These are phyloP conservation scores for Nyctibius bracteatus DNA, from an alignment of 2,113 vertebrate genomes.

Conservation along the genomic window DNA sequence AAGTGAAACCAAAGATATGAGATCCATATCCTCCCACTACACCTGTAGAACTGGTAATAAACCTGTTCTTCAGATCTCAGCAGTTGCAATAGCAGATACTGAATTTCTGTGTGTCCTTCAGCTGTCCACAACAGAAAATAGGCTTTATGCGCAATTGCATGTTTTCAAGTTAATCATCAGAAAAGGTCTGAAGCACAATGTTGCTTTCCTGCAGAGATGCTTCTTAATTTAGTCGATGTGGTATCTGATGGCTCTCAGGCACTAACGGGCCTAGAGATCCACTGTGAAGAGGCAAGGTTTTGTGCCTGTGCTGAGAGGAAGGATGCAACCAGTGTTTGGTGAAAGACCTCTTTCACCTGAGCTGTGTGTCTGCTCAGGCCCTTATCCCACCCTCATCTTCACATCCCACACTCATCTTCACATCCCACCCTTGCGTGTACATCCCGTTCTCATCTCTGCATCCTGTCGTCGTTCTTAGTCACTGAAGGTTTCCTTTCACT, in stretches of 20 bases:
- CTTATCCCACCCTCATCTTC: not conserved
- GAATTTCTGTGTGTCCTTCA: not conserved
- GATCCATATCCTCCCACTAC: not conserved
- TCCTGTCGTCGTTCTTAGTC: not conserved
- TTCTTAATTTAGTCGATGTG: not conserved
- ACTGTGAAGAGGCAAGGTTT: not conserved
- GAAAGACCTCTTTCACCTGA: not conserved
- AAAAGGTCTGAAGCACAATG: not conserved
- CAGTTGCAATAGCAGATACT: not conserved
- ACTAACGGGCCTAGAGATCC: not conserved
- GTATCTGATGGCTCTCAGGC: not conserved
- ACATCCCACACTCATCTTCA: not conserved
- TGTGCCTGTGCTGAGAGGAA: not conserved
- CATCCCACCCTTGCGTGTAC: not conserved
- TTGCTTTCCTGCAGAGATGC: not conserved
- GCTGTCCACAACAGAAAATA: not conserved
- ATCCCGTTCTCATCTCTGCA: not conserved
- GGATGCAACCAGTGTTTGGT: not conserved
- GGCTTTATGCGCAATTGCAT: not conserved
- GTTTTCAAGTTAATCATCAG: not conserved
- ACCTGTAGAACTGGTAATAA: not conserved
- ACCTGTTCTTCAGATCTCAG: conserved; percentile 9
- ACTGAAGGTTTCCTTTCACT: not conserved
- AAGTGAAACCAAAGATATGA: not conserved
- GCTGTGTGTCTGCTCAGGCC: fast-evolving